phyloP scores from a whole-genome alignment of 1,140 invertebrate species.

The Bombus superbus region DNA sequence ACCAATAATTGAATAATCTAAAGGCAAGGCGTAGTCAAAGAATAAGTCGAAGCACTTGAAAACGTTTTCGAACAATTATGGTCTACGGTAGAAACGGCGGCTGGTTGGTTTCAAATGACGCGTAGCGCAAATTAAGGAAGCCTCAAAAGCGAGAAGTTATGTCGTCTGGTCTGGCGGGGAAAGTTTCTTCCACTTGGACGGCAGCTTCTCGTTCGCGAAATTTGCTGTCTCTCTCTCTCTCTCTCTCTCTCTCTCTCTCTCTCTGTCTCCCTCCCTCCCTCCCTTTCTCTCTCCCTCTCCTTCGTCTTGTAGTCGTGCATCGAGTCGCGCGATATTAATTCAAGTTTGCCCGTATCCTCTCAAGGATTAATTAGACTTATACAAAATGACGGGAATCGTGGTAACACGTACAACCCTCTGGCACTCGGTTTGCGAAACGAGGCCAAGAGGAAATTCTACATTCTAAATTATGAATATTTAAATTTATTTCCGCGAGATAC shows the following conservation, averaged over 20 bases:
- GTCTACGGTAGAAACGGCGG: not conserved
- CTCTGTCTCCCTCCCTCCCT: not conserved
- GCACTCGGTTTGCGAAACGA: not conserved
- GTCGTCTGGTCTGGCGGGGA: not conserved
- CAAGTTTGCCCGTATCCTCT: not conserved
- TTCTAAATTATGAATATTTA: not conserved
- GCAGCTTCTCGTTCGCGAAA: not conserved
- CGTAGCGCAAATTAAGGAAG: not conserved
- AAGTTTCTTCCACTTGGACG: not conserved
- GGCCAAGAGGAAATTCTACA: not conserved
- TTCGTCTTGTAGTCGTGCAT: not conserved
- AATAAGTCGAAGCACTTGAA: not conserved
- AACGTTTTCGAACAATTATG: not conserved
- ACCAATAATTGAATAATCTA: not conserved
- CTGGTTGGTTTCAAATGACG: not conserved
- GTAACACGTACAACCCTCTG: not conserved
- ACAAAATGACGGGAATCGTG: slow-evolving; percentile 24
- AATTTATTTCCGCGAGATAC: not conserved
- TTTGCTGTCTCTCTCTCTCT: not conserved
- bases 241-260: accelerated
- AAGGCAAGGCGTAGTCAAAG: not conserved
- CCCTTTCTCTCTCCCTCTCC: not conserved
- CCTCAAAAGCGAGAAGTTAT: not conserved
- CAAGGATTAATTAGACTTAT: slow-evolving; percentile 18
- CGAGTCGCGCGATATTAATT: slow-evolving; percentile 15